These are phyloP conservation scores for Podarcis raffonei DNA, from an alignment of 2,113 vertebrate species.

Conservation along the genomic window DNA sequence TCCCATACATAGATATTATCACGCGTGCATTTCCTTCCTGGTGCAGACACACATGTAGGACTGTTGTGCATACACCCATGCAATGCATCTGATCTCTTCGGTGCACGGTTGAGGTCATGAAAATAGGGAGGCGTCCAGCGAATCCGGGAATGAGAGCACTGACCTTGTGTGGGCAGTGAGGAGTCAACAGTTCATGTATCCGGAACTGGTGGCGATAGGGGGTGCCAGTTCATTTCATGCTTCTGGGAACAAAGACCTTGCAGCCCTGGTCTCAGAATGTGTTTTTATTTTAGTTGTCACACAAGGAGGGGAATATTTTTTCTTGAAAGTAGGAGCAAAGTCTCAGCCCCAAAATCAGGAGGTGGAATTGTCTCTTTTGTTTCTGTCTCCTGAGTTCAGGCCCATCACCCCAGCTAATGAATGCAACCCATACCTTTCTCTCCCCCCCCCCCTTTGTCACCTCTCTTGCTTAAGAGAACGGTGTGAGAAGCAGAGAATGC, in stretches of 20 bases:
- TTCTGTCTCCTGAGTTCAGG: background rate
- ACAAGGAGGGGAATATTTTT: background rate
- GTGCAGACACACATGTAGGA: background rate
- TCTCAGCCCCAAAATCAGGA: background rate
- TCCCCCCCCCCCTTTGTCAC: background rate
- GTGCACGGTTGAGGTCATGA: background rate
- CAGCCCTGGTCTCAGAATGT: background rate
- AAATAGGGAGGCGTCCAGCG: background rate
- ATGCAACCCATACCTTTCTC: background rate
- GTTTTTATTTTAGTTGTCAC: background rate
- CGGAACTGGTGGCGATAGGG: constrained; percentile 2
- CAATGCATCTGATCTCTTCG: background rate
- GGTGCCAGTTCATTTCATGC: constrained; percentile 6
- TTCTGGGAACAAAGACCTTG: constrained; percentile 1
- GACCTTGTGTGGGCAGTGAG: constrained; percentile 18
- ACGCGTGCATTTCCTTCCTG: no score
- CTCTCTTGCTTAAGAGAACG: background rate
- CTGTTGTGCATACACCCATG: background rate
- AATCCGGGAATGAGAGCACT: background rate
- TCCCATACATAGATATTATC: background rate
- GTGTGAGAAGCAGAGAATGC: background rate
- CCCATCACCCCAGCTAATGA: background rate
- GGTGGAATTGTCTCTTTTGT: background rate
- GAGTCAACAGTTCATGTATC: constrained; percentile 8
- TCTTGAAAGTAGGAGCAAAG: background rate